Percentiles rank a stretch among this genome's conserved stretches.
phyloP scores from a whole-genome alignment of 2,113 vertebrate genomes.

The Uropsilus gracilis region DNA sequence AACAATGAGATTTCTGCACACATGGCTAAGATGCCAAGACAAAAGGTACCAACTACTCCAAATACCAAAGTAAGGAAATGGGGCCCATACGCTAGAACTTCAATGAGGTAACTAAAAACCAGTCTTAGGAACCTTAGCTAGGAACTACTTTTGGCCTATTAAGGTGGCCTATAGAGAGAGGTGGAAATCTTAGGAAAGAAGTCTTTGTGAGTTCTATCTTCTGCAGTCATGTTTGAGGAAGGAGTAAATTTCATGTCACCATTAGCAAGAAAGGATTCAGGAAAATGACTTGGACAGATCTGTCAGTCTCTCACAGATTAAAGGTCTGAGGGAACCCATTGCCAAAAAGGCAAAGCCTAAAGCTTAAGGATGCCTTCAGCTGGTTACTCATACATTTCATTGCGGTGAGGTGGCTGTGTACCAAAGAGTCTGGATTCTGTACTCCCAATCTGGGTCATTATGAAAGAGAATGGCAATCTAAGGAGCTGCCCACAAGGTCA shows the following conservation, averaged over 20 bases:
- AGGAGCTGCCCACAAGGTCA: background rate
- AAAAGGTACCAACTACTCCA: background rate
- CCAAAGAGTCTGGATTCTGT: background rate
- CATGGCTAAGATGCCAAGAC: background rate
- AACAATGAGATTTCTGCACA: background rate
- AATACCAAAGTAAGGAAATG: background rate
- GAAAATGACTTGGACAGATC: background rate
- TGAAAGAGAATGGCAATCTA: background rate
- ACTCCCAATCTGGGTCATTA: background rate
- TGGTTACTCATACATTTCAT: background rate
- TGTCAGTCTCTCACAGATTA: background rate
- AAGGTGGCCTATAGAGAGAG: background rate
- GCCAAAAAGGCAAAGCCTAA: background rate
- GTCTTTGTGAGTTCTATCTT: background rate
- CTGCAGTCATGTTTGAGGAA: background rate
- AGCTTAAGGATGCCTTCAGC: background rate
- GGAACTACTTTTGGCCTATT: background rate
- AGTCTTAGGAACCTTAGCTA: background rate
- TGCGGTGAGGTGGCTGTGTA: background rate
- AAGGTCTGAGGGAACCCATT: background rate
- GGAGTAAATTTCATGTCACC: background rate
- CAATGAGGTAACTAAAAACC: background rate
- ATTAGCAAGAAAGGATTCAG: background rate
- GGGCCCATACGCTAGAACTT: background rate
- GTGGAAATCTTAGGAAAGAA: background rate